Conservation (phyloP, 2,888 invertebrate genomes). For the Ochropacha duplaris region DNA sequence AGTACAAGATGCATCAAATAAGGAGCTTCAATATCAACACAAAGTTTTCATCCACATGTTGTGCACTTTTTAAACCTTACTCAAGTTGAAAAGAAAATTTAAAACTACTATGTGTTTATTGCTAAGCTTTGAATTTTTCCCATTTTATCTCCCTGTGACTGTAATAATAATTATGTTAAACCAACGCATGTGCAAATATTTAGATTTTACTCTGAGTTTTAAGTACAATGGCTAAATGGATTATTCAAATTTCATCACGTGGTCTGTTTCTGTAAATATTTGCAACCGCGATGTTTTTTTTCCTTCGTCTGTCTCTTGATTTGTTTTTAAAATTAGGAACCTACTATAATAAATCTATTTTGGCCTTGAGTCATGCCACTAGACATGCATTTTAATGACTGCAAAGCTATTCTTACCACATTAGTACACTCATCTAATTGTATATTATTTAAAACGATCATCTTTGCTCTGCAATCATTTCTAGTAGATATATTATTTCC, state of each 20-base stretch:
- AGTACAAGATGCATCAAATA: neutral
- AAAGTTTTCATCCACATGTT: constrained; percentile 35
- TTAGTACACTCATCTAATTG: constrained; percentile 18
- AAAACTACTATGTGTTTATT: constrained; percentile 13
- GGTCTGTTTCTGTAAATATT: constrained; percentile 20
- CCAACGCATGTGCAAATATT: constrained; percentile 15
- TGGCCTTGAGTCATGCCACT: constrained; percentile 29
- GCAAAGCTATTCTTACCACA: constrained; percentile 13
- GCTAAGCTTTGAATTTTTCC: constrained; percentile 6
- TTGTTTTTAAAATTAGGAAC: constrained; percentile 1
- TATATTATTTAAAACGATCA: constrained; percentile 16
- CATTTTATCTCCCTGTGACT: constrained; percentile 14
- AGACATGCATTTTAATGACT: constrained; percentile 16
- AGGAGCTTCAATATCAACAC: constrained; percentile 15
- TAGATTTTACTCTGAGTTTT: constrained; percentile 18
- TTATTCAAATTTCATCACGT: constrained; percentile 17
- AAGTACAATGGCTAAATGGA: constrained; percentile 30
- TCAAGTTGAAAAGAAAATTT: constrained; percentile 68
- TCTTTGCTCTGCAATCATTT: constrained; percentile 25
- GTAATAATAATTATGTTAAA: constrained; percentile 12
- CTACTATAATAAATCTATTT: constrained; percentile 12
- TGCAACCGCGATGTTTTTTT: constrained; percentile 20
- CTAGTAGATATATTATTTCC: constrained; percentile 45
- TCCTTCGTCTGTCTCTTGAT: constrained; percentile 8
- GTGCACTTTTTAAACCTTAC: constrained; percentile 26